Base-by-base conservation (phyloP, 2,113 vertebrate genomes). In the Coptodon rendalli region DNA sequence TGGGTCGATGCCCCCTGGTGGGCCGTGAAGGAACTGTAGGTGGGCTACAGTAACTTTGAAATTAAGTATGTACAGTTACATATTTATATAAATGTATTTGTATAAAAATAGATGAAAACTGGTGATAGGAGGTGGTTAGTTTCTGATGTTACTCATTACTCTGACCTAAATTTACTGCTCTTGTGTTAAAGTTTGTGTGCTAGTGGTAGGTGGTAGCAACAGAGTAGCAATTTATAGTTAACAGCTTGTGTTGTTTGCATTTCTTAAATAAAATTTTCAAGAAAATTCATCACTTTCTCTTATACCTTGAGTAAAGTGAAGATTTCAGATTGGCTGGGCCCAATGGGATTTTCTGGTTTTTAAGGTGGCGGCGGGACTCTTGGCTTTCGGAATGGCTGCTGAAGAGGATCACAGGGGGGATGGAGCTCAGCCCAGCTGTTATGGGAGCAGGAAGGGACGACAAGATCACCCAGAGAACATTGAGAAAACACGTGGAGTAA, bases 341-440 rank as follows among this genome's bases (percentile, higher is more conserved):
- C 10, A 38, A n/a, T 38, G 31, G 61, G 61, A 66, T 36, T 66
- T n/a, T 12, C 61, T 66, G 61, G 0, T n/a, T 66, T 66, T 66
- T 12, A n/a, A n/a, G 0, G 4, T 66, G 17, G 61, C 61, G 0
- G 6, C 2, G 1, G 61, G 31, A 66, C 31, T 38, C 61, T 38
- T 66, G 10, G 61, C 4, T 66, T 66, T 66, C 6, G 61, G 61
- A 66, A 38, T 36, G 61, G 61, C 17, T 5, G 10, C 31, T 66
- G 71, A 19, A 76, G 71, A 48, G 14, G 16, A 45, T 17, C 22
- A 27, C 8, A 45, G 38, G 22, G n/a, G 8, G 8, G 9, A 73
- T 76, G 40, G 24, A 16, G 38, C 22, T 43, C 13, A 27, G 8
- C 38, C 13, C 13, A 45, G 8, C 68, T 16, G 68, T 3, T 45